Conservation (phyloP, 2,113 vertebrate species). For the Phocoena sinus region DNA sequence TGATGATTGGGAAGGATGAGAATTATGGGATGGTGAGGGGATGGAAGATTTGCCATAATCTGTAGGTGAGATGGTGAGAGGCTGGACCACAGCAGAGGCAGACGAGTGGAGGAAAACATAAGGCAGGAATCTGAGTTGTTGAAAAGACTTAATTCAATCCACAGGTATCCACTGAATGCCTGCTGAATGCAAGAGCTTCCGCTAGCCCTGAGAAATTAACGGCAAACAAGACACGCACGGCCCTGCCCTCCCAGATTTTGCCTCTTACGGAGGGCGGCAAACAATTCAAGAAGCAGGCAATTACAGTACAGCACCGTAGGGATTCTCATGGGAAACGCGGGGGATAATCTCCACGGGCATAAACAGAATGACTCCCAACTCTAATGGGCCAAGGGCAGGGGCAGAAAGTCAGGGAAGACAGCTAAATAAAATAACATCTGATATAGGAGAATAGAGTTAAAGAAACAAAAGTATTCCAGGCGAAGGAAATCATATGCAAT, state of each 20-base stretch:
- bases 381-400: background rate
- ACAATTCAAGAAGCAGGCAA: background rate
- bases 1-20: background rate
- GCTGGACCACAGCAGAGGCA: background rate
- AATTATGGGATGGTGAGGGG: no score
- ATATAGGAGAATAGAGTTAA: background rate
- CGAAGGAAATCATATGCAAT: background rate
- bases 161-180: background rate
- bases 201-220: background rate
- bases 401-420: background rate
- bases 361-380: background rate
- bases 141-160: background rate
- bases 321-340: background rate
- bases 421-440: background rate
- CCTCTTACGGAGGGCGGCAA: background rate
- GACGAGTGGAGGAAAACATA: background rate
- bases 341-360: background rate
- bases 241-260: background rate
- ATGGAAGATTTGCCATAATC: background rate
- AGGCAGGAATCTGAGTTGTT: background rate
- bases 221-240: background rate
- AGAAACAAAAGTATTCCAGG: background rate
- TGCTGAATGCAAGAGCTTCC: background rate
- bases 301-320: background rate
- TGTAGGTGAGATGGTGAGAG: background rate